Base-by-base conservation (phyloP, 1,140 invertebrate genomes). In the Dendrolimus punctatus region DNA sequence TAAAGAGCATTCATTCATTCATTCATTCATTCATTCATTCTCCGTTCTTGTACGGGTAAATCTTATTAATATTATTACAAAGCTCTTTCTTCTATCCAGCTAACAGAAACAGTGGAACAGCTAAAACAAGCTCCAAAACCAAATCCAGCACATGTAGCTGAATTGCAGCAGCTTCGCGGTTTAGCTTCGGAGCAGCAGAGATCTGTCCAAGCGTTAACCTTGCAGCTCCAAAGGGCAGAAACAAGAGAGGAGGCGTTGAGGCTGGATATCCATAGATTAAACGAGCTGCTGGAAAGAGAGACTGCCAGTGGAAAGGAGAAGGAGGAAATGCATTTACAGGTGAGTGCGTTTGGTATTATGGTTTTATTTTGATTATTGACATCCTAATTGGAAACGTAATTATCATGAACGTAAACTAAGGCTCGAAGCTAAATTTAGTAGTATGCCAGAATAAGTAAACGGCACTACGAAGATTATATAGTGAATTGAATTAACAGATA, bases 221-320 rank as follows among this genome's bases (percentile, higher is more conserved):
- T 76, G 7, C 79, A 81, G 49, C 60, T 84, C 9, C 76, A 83
- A 58, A 60, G 62, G 36, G 67, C 75, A 47, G 78, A 86, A 59
- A 76, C 78, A 0, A 73, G 80, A 37, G 80, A 85, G 45, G 80
- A 83, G 8, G 69, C 73, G 0, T 53, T 85, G n/a, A 80, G 80
- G 47, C 49, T 81, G 0, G 82, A 85, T 44, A 66, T 81, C 0
- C 79, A 83, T 37, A 60, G 78, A 38, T 60, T 86, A 6, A 78
- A 80, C 46, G 80, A 86, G 8, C 55, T 86, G 36, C 45, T 86
- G 53, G 83, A 83, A 42, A 80, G 70, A 36, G 73, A 84, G 39
- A 62, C 59, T 4, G 54, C 49, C n/a, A 63, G 69, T 2, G 51
- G 58, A 8, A 74, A 69, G 47, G 78, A 81, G 39, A 80, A 71